Evolutionary conservation across 2,888 invertebrate species (phyloP), one percentile per base, ranked within the genome.

Genomic region (Liodrosophila aerea): DNA sequence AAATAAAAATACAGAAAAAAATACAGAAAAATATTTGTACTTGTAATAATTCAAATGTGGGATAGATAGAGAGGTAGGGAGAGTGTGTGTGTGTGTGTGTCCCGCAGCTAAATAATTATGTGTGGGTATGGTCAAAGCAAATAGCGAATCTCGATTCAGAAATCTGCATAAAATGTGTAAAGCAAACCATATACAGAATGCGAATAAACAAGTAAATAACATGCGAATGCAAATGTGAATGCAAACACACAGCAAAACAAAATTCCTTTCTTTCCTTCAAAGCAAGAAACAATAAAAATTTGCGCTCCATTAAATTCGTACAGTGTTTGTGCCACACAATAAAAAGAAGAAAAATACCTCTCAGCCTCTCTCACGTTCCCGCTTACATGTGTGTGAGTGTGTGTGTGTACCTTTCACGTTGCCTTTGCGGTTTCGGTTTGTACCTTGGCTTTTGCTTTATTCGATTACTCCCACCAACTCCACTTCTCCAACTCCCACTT

Each of bases 241-340:
- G 40, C 41, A 30, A 8, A 22, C 7, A 37, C 11, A 44, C 16
- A 54, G 46, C 15, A 13, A 47, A 53, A 40, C 11, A 53, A 27
- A 71, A 63, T 37, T 54, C 37, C 29, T 31, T 56, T 65, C 62
- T 56, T 8, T 12, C 12, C 9, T 30, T 9, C 11, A 47, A 67
- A 68, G 68, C 60, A 59, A 62, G 80, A 58, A 74, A 71, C 78
- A 82, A 85, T 85, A 66, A 74, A 84, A 85, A 76, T 76, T 70
- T 76, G 64, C 76, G 77, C 77, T 61, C 81, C 84, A 85, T 84
- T 84, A 84, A 84, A 72, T 84, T 72, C 81, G 65, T 70, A 77
- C 70, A 58, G 76, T 49, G 50, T 47, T 60, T 56, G 60, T 65
- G 47, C 65, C 68, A 60, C 61, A 58, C 65, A 59, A n/a, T n/a